Evolutionary conservation across 2,797 vertebrate genomes (phyloP), one percentile per base, ranked within the genome.

Genomic region (Siniperca scherzeri): DNA sequence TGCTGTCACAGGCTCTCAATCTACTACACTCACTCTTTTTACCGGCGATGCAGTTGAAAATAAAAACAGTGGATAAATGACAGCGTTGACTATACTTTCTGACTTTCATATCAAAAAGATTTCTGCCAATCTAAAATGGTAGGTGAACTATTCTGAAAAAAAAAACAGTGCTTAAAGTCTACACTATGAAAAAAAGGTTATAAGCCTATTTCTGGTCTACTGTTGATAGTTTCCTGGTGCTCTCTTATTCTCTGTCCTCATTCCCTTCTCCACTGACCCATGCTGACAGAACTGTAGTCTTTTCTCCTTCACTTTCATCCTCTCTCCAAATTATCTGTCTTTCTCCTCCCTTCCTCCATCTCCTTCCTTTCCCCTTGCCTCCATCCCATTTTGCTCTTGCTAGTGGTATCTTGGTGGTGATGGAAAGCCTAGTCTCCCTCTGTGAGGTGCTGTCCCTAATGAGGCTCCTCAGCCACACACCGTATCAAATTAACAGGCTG

Each of bases 401-500:
- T 78, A 69, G 80, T 66, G 76, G 83, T 87, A 19, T 81, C 77
- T 80, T 60, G 42, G 75, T 79, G 69, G 75, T 93, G 91, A 93
- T 89, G 88, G 86, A 92, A 85, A 81, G 88, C 67, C 74, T 38
- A 9, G 50, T 85, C 78, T 81, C 79, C 78, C 86, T 74, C 68
- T 71, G 72, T 65, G 80, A 82, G 87, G 82, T 12, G 59, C 79
- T 70, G 86, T 84, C 88, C 81, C 89, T 95, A 93, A 94, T 91
- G 91, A 94, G 93, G 84, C 87, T 88, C 87, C 86, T 92, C 87
- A 78, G 83, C 90, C 90, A 89, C 88, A 90, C 82, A 88, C 81
- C 78, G 61, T 86, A 91, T 94, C 92, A 88, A 94, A 95, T 95
- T 94, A 95, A 95, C 89, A 91, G 91, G 87, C 89, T 75, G 87